Evolutionary conservation across 2,113 vertebrate genomes (phyloP), one percentile per base, ranked within the genome.

Genomic region (Ictidomys tridecemlineatus): DNA sequence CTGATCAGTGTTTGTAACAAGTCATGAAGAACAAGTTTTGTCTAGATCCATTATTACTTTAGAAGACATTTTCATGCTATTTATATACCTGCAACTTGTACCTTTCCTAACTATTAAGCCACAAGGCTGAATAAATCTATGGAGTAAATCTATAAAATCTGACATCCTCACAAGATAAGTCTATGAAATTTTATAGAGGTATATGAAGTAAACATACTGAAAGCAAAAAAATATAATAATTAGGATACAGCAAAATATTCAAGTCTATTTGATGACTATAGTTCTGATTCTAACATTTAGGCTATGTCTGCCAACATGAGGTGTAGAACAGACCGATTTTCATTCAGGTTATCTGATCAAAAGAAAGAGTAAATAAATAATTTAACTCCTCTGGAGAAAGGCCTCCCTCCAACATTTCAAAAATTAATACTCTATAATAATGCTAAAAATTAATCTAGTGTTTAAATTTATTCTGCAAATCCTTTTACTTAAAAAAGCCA

Each of bases 361-460:
- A 95, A 94, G 22, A 82, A 95, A 96, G 0, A 89, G 14, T 5
- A 69, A 93, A 76, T 63, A 91, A 89, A 76, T 63, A 91, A 89
- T 77, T 32, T 63, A 18, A 14, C 12, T 88, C 39, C 4, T 28
- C 39, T 48, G 34, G 14, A 74, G 69, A 82, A 86, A 96, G 8
- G 26, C 51, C 30, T 95, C 26, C 72, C 24, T 94, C 26, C 65
- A 89, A 93, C 89, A 76, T 63, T 91, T 56, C 22, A 12, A 83
- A 94, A 91, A 85, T 78, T 28, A 92, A 70, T 13, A 58, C 28
- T 83, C 4, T 91, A 73, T 9, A 67, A 45, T 61, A 72, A 70
- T 84, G 10, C 24, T 89, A 34, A 65, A 92, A 56, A 79, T 45
- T 48, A 63, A 20, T 73, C 18, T 85, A 42, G 42, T 82, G 34